phyloP scores from a whole-genome alignment of 2,113 vertebrate species.

The Vulpes ferrilata region DNA sequence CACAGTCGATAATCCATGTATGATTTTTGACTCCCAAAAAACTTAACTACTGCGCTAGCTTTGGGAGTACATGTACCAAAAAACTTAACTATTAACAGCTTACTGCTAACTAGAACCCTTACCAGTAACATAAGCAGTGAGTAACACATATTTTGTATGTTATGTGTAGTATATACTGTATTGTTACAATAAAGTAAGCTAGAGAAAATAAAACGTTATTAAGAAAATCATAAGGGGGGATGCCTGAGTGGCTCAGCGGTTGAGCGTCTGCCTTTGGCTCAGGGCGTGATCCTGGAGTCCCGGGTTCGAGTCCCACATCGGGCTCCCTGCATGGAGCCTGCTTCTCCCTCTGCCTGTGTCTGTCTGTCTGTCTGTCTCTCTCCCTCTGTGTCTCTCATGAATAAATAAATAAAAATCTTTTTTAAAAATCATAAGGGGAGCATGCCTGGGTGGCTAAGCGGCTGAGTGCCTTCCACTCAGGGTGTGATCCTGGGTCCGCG shows the following conservation, averaged over 20 bases:
- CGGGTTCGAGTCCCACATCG: neutral
- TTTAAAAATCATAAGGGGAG: no score
- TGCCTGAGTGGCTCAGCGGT: no score
- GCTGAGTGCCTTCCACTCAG: no score
- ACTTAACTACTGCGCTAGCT: neutral
- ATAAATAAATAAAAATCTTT: no score
- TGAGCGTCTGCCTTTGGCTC: no score
- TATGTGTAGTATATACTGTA: neutral
- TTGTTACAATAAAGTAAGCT: neutral
- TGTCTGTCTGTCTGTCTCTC: no score
- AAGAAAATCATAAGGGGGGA: neutral
- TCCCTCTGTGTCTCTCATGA: no score
- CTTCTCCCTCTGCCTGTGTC: no score
- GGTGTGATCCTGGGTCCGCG: no score
- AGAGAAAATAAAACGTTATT: neutral
- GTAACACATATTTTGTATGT: neutral
- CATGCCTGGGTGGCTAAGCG: no score
- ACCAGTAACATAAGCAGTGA: neutral
- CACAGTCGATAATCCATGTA: neutral
- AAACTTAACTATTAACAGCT: neutral
- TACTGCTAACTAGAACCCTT: neutral
- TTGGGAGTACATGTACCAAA: neutral
- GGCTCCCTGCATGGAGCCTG: neutral
- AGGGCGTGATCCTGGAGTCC: no score
- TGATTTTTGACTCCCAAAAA: neutral